Evolutionary conservation across 37 sponge, comb jelly and placozoan genomes (phyloP), one percentile per base, ranked within the genome.

Genomic region (Aplysina aerophoba): DNA sequence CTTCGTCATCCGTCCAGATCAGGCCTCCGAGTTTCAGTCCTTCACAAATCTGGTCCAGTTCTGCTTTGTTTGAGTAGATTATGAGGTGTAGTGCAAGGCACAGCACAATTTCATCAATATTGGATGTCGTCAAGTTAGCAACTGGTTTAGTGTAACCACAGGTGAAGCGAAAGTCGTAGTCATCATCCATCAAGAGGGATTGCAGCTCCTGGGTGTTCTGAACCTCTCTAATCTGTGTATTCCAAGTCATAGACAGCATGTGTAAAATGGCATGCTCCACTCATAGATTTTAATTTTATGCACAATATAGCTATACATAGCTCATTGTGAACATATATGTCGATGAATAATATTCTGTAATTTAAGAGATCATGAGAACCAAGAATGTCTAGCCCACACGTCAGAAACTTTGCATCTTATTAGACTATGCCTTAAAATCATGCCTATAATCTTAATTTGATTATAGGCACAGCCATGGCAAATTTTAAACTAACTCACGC

Each of bases 241-340:
- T 67, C n/a, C 22, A 67, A 67, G 69, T 14, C 69, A 22, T 67
- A 25, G 69, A 22, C 69, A 67, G 59, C 59, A 67, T 67, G 69
- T 67, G 69, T 25, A 67, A 67, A 14, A 67, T 67, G 69, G 15
- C 69, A 67, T 67, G 69, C n/a, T 67, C 59, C n/a, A n/a, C n/a
- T 58, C 59, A 58, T 15, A 58, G 59, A 58, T 58, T 15, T 20
- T 58, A 58, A 20, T 20, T 58, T 58, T 58, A 58, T n/a, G n/a
- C n/a, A n/a, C n/a, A n/a, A n/a, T n/a, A n/a, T n/a, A n/a, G n/a
- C n/a, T n/a, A n/a, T n/a, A n/a, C n/a, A n/a, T n/a, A n/a, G n/a
- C n/a, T n/a, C n/a, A n/a, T n/a, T n/a, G n/a, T n/a, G n/a, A n/a
- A n/a, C n/a, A n/a, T n/a, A n/a, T n/a, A n/a, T n/a, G n/a, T n/a